Percentiles rank a stretch among this genome's conserved stretches.
Conservation (phyloP, 2,113 vertebrate genomes). For the Pungitius pungitius region DNA sequence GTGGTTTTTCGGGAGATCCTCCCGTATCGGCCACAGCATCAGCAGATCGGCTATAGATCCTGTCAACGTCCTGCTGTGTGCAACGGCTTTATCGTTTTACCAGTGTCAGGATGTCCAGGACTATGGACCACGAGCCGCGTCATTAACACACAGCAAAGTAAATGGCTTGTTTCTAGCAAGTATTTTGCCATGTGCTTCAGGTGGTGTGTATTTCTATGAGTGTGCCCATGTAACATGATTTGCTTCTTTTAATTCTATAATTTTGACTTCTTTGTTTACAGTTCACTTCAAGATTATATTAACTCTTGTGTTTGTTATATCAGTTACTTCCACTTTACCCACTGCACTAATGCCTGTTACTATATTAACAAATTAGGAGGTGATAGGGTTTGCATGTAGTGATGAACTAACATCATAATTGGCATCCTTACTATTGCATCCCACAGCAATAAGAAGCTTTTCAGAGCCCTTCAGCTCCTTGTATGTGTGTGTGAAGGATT, state of each 20-base stretch:
- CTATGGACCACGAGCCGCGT: slow-evolving; percentile 13
- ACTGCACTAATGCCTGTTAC: no score
- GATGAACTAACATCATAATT: neutral
- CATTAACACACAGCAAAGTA: neutral
- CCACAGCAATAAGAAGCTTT: neutral
- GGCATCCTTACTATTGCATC: neutral
- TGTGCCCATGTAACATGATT: neutral
- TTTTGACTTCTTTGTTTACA: neutral
- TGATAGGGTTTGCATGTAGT: neutral
- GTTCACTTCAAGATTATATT: neutral
- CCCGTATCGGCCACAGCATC: slow-evolving; percentile 60
- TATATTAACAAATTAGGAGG: neutral
- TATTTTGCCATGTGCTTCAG: neutral
- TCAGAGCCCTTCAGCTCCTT: neutral
- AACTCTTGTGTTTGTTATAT: neutral
- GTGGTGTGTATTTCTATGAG: neutral
- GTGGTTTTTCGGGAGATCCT: slow-evolving; percentile 64
- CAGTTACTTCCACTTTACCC: neutral
- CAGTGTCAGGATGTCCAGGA: slow-evolving; percentile 42
- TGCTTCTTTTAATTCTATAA: neutral
- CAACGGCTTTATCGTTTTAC: slow-evolving; percentile 18
- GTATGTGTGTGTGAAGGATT: neutral
- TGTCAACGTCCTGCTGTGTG: slow-evolving; percentile 24
- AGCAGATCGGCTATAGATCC: slow-evolving; percentile 63
- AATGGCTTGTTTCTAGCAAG: neutral